These are phyloP conservation scores for Griposia aprilina DNA, from an alignment of 2,888 invertebrate genomes.

Conservation along the genomic window DNA sequence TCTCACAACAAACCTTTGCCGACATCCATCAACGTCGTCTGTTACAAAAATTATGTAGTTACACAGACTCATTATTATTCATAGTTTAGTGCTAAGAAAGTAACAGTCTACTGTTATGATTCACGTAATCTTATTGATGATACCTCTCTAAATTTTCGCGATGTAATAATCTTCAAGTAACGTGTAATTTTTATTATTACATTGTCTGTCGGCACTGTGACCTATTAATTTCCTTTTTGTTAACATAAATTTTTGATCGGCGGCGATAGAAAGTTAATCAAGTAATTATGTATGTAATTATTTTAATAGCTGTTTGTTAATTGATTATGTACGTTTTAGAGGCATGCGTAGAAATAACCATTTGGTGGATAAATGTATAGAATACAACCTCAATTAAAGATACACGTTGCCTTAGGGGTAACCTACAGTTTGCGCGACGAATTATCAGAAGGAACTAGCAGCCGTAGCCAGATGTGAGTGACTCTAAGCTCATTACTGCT, in stretches of 20 bases:
- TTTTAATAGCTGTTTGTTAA: slow-evolving; percentile 48
- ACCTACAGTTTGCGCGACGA: background rate
- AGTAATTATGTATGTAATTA: slow-evolving; percentile 47
- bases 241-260: slow-evolving; percentile 32
- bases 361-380: background rate
- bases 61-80: slow-evolving; percentile 60
- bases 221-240: slow-evolving; percentile 38
- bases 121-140: slow-evolving; percentile 66
- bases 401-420: background rate
- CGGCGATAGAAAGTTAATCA: slow-evolving; percentile 52
- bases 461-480: background rate
- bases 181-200: slow-evolving; percentile 51
- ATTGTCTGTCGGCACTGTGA: slow-evolving; percentile 28
- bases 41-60: slow-evolving; percentile 71
- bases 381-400: slow-evolving; percentile 2
- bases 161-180: slow-evolving; percentile 53
- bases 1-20: slow-evolving; percentile 71
- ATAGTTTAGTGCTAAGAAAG: slow-evolving; percentile 65
- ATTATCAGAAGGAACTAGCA: background rate
- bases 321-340: slow-evolving; percentile 40
- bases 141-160: slow-evolving; percentile 49
- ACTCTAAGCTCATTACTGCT: slow-evolving; percentile 12
- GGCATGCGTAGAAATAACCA: background rate
- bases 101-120: slow-evolving; percentile 60
- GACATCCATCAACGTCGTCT: slow-evolving; percentile 63